phyloP scores from a whole-genome alignment of 2,888 invertebrate genomes.

The Bugulina stolonifera region DNA sequence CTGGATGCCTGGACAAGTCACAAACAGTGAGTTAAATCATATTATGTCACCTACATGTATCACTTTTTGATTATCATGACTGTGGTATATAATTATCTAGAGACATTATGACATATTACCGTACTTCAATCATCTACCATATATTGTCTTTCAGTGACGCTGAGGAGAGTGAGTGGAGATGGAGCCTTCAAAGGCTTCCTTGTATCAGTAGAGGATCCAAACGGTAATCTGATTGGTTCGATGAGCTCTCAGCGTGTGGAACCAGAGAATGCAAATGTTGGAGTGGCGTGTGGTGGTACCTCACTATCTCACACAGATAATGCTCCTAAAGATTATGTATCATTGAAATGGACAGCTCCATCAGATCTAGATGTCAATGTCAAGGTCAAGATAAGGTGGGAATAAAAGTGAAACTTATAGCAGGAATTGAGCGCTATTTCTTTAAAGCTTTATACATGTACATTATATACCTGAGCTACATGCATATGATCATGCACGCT shows the following conservation, averaged over 20 bases:
- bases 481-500: no score
- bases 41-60: no score
- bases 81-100: no score
- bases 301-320: not conserved
- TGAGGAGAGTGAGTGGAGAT: not conserved
- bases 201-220: not conserved
- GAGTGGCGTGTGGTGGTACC: not conserved
- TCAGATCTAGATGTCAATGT: not conserved
- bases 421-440: no score
- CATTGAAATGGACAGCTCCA: constrained; percentile 10
- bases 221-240: not conserved
- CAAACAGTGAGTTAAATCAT: no score
- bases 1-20: no score
- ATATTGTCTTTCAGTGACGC: not conserved
- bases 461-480: no score
- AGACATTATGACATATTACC: no score
- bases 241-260: not conserved
- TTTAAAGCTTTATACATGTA: no score
- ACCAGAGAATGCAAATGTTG: not conserved
- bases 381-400: not conserved
- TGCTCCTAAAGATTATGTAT: not conserved
- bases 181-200: constrained; percentile 19
- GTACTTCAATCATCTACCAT: no score
- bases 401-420: no score
- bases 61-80: no score